A percentile compares a stretch with the other conserved stretches of the same genome.
phyloP scores from a whole-genome alignment of 2,888 invertebrate species.

The Dendrolimus pini region DNA sequence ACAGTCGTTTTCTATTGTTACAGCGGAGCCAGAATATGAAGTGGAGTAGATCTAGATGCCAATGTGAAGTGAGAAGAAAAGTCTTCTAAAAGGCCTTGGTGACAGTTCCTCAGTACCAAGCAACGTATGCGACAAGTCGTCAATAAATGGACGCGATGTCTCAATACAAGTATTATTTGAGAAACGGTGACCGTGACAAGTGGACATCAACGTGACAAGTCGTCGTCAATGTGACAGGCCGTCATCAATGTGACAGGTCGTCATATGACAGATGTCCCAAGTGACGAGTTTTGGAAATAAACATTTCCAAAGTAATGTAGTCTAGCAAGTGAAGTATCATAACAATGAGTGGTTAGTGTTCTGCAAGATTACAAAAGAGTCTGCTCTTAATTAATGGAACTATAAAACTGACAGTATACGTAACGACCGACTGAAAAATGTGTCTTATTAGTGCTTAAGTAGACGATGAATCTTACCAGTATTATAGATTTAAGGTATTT shows the following conservation, averaged over 20 bases:
- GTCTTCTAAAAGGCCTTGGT: neutral
- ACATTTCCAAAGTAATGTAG: too few relatives aligned
- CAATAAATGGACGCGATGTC: too few relatives aligned
- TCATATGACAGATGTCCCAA: too few relatives aligned
- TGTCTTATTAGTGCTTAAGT: slow-evolving; percentile 24
- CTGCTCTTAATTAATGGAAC: neutral
- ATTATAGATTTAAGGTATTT: slow-evolving; percentile 58
- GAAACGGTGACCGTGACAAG: too few relatives aligned
- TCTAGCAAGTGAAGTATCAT: too few relatives aligned
- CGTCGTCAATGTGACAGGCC: too few relatives aligned
- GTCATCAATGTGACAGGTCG: too few relatives aligned
- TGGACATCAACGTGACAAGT: too few relatives aligned
- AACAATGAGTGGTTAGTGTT: slow-evolving; percentile 1
- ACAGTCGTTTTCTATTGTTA: slow-evolving; percentile 40
- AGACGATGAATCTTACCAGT: slow-evolving; percentile 47
- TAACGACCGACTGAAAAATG: slow-evolving; percentile 23
- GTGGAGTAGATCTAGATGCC: slow-evolving; percentile 69
- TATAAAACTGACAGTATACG: slow-evolving; percentile 15
- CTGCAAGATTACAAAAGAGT: neutral
- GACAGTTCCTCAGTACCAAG: neutral
- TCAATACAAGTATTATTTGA: too few relatives aligned
- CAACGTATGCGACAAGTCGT: too few relatives aligned
- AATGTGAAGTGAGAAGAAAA: slow-evolving; percentile 43
- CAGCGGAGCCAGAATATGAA: slow-evolving; percentile 62
- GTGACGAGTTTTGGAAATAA: too few relatives aligned